Evolutionary conservation across 2,888 invertebrate species (phyloP).

Genomic region (Aphrophora alni): DNA sequence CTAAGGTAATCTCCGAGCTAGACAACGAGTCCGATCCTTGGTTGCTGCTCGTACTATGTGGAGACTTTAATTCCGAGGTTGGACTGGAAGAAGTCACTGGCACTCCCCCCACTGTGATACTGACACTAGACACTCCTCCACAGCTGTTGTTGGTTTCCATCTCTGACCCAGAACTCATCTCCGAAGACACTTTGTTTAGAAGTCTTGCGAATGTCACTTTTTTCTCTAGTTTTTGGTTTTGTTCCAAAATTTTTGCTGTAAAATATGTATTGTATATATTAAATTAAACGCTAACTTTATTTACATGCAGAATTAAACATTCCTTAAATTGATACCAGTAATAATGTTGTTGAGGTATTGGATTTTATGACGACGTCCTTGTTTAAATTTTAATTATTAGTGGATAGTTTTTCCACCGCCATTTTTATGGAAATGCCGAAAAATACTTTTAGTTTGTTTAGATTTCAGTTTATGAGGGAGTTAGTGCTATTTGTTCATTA

Average conservation of each 20-base stretch:
- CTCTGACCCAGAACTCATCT: slow-evolving; percentile 78
- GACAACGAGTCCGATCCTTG: slow-evolving; percentile 81
- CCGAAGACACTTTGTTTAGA: slow-evolving; percentile 75
- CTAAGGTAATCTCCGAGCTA: slow-evolving; percentile 52
- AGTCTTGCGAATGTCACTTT: slow-evolving; percentile 79
- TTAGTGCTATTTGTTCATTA: no score
- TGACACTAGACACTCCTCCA: neutral
- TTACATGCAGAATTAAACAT: no score
- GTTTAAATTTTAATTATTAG: no score
- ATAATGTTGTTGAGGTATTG: no score
- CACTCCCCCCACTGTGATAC: slow-evolving; percentile 25
- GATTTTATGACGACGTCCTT: no score
- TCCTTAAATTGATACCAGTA: no score
- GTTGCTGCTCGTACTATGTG: slow-evolving; percentile 71
- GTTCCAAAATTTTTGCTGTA: neutral
- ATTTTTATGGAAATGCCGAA: no score
- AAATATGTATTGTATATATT: no score
- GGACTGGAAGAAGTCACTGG: slow-evolving; percentile 51
- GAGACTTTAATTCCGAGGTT: slow-evolving; percentile 58
- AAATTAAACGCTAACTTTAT: no score
- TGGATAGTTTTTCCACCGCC: no score
- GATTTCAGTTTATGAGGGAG: no score
- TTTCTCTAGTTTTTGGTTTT: slow-evolving; percentile 68
- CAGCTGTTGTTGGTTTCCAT: slow-evolving; percentile 60
- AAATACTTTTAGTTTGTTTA: no score